Percentiles rank a stretch among this genome's conserved stretches.
These are phyloP conservation scores for Nanorana parkeri DNA, from an alignment of 2,113 vertebrate genomes.

Conservation along the genomic window DNA sequence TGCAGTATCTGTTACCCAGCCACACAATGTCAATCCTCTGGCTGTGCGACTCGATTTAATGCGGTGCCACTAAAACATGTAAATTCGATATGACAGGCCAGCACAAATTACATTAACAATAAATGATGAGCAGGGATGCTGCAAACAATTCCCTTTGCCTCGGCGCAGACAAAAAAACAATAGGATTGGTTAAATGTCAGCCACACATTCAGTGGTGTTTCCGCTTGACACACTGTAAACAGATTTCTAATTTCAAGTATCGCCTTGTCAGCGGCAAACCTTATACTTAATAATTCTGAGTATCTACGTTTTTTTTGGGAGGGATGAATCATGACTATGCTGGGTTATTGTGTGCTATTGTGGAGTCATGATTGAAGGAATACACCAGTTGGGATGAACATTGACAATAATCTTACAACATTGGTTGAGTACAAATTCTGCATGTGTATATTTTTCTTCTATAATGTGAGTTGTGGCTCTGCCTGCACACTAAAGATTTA, in stretches of 20 bases:
- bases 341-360: too few species aligned
- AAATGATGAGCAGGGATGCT: slow-evolving; percentile 35
- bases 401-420: too few species aligned
- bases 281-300: background rate
- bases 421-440: too few species aligned
- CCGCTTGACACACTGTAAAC: background rate
- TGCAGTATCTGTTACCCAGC: slow-evolving; percentile 11
- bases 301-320: background rate
- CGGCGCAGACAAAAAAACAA: background rate
- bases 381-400: too few species aligned
- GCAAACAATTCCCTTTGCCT: slow-evolving; percentile 25
- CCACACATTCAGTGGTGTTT: slow-evolving; percentile 17
- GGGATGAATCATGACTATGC: too few species aligned
- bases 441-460: too few species aligned
- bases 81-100: slow-evolving; percentile 8
- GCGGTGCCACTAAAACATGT: slow-evolving; percentile 5
- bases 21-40: slow-evolving; percentile 5
- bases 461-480: too few species aligned
- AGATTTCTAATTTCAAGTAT: slow-evolving; percentile 9
- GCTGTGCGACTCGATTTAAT: slow-evolving; percentile 10
- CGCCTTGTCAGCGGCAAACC: background rate
- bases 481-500: too few species aligned
- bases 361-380: too few species aligned
- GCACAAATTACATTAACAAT: slow-evolving; percentile 40
- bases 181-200: slow-evolving; percentile 28